Evolutionary conservation across 2,113 vertebrate genomes (phyloP).

Genomic region (Salvelinus fontinalis): DNA sequence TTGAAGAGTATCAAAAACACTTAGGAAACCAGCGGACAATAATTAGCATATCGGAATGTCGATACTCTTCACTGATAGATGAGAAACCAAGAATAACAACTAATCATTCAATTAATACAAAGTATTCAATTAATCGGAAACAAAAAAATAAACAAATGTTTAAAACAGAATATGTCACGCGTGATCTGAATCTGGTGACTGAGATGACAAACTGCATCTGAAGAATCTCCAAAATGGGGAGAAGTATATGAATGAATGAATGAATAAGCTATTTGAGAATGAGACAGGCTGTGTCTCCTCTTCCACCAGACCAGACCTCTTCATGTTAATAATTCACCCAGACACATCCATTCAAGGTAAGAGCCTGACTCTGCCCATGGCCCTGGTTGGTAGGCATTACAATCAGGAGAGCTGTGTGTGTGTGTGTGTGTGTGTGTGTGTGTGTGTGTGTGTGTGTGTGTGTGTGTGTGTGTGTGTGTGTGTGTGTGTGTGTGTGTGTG

Average conservation of each 20-base stretch:
- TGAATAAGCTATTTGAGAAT: constrained; percentile 53
- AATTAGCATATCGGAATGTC: constrained; percentile 14
- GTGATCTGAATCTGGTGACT: constrained; percentile 35
- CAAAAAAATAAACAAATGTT: constrained; percentile 24
- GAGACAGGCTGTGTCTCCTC: constrained; percentile 43
- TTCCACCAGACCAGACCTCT: constrained; percentile 18
- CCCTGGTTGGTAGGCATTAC: no score
- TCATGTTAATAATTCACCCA: constrained; percentile 39
- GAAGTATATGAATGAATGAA: constrained; percentile 43
- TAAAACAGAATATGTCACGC: constrained; percentile 42
- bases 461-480: no score
- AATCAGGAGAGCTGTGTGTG: no score
- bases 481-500: no score
- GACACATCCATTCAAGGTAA: background rate
- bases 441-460: no score
- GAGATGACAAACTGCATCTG: constrained; percentile 47
- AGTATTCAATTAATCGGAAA: constrained; percentile 38
- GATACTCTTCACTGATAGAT: constrained; percentile 30
- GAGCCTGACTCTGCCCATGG: constrained; percentile 12
- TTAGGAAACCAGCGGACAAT: constrained; percentile 19
- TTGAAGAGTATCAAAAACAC: no score
- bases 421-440: no score
- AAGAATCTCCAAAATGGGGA: background rate
- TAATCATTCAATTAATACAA: background rate
- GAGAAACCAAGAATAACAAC: constrained; percentile 34